These are phyloP conservation scores for Leucosticte australis DNA, from an alignment of 2,113 vertebrate species.

Conservation along the genomic window DNA sequence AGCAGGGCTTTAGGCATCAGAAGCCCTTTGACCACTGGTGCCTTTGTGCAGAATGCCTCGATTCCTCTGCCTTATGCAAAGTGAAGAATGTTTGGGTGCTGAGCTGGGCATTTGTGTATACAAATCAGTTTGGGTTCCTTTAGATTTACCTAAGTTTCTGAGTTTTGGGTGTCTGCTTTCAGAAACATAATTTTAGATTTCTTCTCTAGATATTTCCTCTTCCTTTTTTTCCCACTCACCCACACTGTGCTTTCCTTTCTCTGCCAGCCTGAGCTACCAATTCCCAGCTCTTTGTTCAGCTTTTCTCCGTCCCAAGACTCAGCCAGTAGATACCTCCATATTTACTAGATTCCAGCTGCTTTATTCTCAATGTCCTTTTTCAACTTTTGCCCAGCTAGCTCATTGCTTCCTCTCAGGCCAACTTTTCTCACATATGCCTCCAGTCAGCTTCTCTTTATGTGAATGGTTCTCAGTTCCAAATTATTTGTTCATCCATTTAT, in stretches of 20 bases:
- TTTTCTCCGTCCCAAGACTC: neutral
- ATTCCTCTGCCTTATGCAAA: slow-evolving; percentile 36
- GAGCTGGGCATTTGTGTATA: neutral
- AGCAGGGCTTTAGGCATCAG: neutral
- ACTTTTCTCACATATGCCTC: neutral
- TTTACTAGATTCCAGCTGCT: neutral
- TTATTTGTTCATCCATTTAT: neutral
- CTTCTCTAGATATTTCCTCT: neutral
- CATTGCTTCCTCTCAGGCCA: neutral
- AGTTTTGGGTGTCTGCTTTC: neutral
- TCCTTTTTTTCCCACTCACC: neutral
- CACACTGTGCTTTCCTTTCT: neutral
- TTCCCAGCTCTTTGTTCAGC: neutral
- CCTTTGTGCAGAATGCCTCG: neutral
- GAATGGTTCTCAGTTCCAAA: slow-evolving; percentile 1
- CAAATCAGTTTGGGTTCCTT: slow-evolving; percentile 24
- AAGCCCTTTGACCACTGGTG: neutral
- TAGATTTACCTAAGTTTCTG: neutral
- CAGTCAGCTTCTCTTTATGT: neutral
- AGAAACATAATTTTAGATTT: neutral
- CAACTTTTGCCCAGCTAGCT: neutral
- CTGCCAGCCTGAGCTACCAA: neutral
- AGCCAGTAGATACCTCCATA: neutral
- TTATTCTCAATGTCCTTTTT: neutral
- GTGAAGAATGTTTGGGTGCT: slow-evolving; percentile 2